Conservation (phyloP, 2,888 invertebrate genomes). For the Euspilapteryx auroguttella region DNA sequence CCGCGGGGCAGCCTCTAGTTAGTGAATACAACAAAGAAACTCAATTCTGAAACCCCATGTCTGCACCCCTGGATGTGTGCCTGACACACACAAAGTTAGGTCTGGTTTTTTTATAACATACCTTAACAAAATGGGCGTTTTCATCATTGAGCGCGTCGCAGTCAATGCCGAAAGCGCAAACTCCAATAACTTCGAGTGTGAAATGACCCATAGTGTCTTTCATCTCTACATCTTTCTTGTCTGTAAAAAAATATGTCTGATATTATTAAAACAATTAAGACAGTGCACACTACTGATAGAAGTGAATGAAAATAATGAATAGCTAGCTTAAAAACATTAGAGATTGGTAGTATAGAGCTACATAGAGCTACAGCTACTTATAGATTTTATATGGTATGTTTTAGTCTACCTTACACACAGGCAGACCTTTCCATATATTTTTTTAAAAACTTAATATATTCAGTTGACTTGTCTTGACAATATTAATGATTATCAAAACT, state of each 20-base stretch:
- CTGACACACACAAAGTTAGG: too few species aligned
- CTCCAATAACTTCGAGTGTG: slow-evolving; percentile 59
- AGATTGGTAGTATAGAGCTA: too few species aligned
- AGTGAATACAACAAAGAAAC: neutral
- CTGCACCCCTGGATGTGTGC: too few species aligned
- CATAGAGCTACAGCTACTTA: too few species aligned
- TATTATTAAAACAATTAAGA: neutral
- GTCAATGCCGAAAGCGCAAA: slow-evolving; percentile 59
- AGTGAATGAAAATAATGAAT: neutral
- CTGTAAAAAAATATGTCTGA: slow-evolving; percentile 15
- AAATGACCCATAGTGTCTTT: slow-evolving; percentile 56
- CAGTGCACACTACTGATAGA: neutral
- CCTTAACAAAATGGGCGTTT: slow-evolving; percentile 51
- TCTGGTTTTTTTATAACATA: slow-evolving; percentile 14
- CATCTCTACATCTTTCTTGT: slow-evolving; percentile 49
- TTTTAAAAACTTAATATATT: too few species aligned
- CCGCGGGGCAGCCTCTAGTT: too few species aligned
- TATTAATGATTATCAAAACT: too few species aligned
- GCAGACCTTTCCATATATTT: neutral
- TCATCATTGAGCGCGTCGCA: slow-evolving; percentile 46
- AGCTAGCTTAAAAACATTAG: too few species aligned
- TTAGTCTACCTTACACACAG: too few species aligned
- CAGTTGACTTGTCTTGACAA: too few species aligned
- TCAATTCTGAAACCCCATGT: too few species aligned
- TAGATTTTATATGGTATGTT: too few species aligned